Conservation (phyloP, 2,888 invertebrate species). For the Cepaea hortensis region DNA sequence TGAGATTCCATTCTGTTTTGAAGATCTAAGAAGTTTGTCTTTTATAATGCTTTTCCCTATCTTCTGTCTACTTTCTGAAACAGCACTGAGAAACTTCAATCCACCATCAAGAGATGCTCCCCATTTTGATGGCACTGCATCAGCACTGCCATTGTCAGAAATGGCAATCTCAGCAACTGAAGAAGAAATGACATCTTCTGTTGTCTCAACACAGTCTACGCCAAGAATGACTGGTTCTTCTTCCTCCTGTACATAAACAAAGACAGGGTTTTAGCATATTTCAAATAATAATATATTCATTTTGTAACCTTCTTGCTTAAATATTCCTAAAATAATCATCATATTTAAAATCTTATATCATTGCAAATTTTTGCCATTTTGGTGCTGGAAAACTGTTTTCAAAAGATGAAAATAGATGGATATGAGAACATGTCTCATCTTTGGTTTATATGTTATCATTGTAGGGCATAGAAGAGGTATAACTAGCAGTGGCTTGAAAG, state of each 20-base stretch:
- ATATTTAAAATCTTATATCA: not conserved
- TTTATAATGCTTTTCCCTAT: slow-evolving; percentile 39
- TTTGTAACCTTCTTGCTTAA: no score
- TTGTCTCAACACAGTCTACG: slow-evolving; percentile 50
- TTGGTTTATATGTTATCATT: not conserved
- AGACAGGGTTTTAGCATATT: not conserved
- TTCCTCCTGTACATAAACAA: slow-evolving; percentile 47
- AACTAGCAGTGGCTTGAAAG: no score
- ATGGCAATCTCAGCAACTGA: slow-evolving; percentile 24
- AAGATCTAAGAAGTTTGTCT: slow-evolving; percentile 17
- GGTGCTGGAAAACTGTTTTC: not conserved
- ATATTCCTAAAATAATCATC: no score
- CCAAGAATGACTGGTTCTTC: slow-evolving; percentile 50
- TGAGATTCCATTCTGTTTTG: slow-evolving; percentile 19
- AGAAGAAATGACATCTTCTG: slow-evolving; percentile 41
- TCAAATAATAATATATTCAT: not conserved
- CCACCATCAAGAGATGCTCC: slow-evolving; percentile 43
- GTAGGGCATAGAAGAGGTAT: no score
- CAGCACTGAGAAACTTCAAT: slow-evolving; percentile 41
- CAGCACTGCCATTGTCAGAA: slow-evolving; percentile 13
- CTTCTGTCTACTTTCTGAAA: slow-evolving; percentile 46
- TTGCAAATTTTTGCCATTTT: not conserved
- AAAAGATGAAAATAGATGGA: not conserved
- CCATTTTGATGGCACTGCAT: slow-evolving; percentile 34
- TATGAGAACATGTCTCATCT: no score